phyloP scores from a whole-genome alignment of 1,140 invertebrate genomes.

The Drosophila cardini region DNA sequence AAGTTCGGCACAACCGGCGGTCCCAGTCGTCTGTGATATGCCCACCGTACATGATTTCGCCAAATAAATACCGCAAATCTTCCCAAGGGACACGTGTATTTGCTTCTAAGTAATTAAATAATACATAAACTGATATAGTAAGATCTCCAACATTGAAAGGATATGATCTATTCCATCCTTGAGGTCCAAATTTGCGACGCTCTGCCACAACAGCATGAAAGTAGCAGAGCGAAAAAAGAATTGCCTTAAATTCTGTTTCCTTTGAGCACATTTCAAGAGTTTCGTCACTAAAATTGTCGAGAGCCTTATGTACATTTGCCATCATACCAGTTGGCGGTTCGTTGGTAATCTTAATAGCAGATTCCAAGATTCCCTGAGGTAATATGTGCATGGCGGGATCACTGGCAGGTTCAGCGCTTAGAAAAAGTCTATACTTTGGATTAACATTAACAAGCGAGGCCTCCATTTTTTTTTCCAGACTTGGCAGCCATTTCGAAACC shows the following conservation, averaged over 20 bases:
- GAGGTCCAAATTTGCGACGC: slow-evolving; percentile 96
- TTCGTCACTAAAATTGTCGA: slow-evolving; percentile 97
- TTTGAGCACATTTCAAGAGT: slow-evolving; percentile 96
- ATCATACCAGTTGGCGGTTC: slow-evolving; percentile 97
- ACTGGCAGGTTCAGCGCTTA: slow-evolving; percentile 87
- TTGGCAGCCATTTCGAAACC: slow-evolving; percentile 94
- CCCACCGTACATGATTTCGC: slow-evolving; percentile 98
- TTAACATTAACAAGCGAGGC: slow-evolving; percentile 89
- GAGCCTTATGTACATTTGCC: slow-evolving; percentile 96
- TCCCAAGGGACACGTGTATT: slow-evolving; percentile 96
- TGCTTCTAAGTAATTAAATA: slow-evolving; percentile 96
- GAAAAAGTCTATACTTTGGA: slow-evolving; percentile 88
- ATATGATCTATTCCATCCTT: slow-evolving; percentile 96
- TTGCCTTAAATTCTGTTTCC: slow-evolving; percentile 96
- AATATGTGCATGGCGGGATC: slow-evolving; percentile 86
- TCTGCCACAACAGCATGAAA: slow-evolving; percentile 98
- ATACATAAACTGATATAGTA: slow-evolving; percentile 95
- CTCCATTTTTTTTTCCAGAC: slow-evolving; percentile 96
- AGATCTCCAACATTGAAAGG: slow-evolving; percentile 94
- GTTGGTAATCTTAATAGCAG: slow-evolving; percentile 98
- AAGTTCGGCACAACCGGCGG: slow-evolving; percentile 93
- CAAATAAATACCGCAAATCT: slow-evolving; percentile 96
- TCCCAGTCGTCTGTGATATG: slow-evolving; percentile 99
- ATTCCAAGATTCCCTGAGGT: slow-evolving; percentile 94
- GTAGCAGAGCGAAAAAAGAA: slow-evolving; percentile 96